Percentiles rank a stretch among this genome's conserved stretches.
These are phyloP conservation scores for Micoletzkya japonica DNA, from an alignment of 2,888 invertebrate species.

Conservation along the genomic window DNA sequence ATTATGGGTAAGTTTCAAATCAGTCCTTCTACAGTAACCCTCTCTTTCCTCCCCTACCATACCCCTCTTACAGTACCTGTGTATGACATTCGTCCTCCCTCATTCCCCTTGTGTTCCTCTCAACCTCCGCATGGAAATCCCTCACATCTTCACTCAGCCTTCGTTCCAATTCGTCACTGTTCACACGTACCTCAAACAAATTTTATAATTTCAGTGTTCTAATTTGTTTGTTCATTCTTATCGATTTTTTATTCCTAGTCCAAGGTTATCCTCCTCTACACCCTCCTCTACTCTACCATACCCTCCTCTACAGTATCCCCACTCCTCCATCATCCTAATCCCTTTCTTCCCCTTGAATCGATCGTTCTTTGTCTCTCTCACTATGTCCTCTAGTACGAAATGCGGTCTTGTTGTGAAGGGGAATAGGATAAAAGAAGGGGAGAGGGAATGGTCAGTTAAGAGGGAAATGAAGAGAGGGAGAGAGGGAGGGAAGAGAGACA, in stretches of 20 bases:
- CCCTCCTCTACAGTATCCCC: not conserved
- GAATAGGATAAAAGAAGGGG: too few relatives aligned
- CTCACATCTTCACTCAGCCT: constrained; percentile 51
- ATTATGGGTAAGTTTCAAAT: not conserved
- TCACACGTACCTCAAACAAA: constrained; percentile 56
- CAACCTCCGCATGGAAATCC: constrained; percentile 45
- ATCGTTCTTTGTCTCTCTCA: not conserved
- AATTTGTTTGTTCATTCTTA: constrained; percentile 8
- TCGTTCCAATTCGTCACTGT: constrained; percentile 50
- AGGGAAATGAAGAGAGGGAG: too few relatives aligned
- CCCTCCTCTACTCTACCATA: not conserved
- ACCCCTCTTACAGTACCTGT: not conserved
- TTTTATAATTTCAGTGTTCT: too few relatives aligned
- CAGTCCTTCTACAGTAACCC: not conserved
- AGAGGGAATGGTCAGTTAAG: too few relatives aligned
- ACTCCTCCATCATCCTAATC: not conserved
- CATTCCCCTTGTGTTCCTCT: constrained; percentile 16
- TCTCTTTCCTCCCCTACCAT: not conserved
- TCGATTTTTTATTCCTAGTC: not conserved
- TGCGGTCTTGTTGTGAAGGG: too few relatives aligned
- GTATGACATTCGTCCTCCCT: not conserved
- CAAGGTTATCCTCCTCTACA: not conserved
- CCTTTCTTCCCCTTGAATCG: not conserved
- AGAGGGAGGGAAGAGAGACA: too few relatives aligned
- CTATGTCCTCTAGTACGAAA: constrained; percentile 4